Conservation (phyloP, 1,140 invertebrate species). For the Stegodyphus dumicola region DNA sequence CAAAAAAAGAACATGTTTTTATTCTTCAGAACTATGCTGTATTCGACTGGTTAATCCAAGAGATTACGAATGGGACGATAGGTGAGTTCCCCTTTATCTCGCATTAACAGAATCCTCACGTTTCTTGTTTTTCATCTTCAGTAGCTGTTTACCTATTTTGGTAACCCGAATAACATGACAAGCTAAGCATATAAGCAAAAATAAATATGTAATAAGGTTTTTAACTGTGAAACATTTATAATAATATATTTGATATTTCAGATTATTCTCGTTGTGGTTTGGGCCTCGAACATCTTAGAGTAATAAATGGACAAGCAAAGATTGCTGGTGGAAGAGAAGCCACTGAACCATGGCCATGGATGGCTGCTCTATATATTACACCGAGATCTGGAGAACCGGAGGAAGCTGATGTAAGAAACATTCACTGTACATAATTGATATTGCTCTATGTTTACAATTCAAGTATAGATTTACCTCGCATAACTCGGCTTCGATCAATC, state of each 20-base stretch:
- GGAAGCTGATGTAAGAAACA: neutral
- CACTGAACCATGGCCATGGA: slow-evolving; percentile 56
- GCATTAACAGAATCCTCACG: no score
- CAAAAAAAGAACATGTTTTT: slow-evolving; percentile 46
- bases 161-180: no score
- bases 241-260: neutral
- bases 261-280: slow-evolving; percentile 57
- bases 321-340: slow-evolving; percentile 24
- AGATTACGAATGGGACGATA: slow-evolving; percentile 42
- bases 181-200: no score
- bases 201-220: no score
- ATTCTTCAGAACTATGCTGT: slow-evolving; percentile 36
- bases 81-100: slow-evolving; percentile 11
- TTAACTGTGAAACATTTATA: no score
- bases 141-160: no score
- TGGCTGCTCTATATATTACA: slow-evolving; percentile 54
- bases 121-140: no score
- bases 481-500: no score
- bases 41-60: slow-evolving; percentile 25
- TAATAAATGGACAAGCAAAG: neutral
- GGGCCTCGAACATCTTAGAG: slow-evolving; percentile 2
- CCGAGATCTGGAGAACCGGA: neutral
- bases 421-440: no score
- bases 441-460: no score
- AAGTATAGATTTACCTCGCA: no score